phyloP scores from a whole-genome alignment of 2,797 vertebrate species.

The Amniataba percoides region DNA sequence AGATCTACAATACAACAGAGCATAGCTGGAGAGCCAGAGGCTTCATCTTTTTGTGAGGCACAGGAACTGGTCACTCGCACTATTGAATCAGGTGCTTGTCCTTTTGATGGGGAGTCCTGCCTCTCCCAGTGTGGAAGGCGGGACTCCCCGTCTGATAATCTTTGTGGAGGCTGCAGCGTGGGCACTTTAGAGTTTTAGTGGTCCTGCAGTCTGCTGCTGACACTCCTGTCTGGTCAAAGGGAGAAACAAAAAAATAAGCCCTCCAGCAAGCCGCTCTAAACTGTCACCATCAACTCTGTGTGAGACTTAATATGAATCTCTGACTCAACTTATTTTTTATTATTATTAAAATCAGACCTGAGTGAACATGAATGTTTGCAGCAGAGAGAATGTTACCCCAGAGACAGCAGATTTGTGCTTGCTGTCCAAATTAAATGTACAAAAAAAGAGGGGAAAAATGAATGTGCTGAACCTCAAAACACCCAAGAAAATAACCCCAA shows the following conservation, averaged over 20 bases:
- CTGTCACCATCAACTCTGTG: constrained; percentile 26
- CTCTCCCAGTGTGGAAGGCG: constrained; percentile 4
- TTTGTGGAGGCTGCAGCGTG: constrained; percentile 27
- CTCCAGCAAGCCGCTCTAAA: constrained; percentile 13
- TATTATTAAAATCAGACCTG: constrained; percentile 1
- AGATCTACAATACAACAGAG: constrained; percentile 40
- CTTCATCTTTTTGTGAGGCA: constrained; percentile 24
- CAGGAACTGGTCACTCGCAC: constrained; percentile 41
- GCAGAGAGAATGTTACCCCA: neutral
- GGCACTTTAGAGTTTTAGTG: constrained; percentile 25
- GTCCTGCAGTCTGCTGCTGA: constrained; percentile 49
- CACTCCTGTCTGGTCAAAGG: constrained; percentile 37
- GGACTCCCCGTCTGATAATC: constrained; percentile 39
- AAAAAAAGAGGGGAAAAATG: neutral
- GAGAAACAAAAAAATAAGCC: constrained; percentile 25
- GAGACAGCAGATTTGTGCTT: neutral
- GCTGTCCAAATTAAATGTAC: neutral
- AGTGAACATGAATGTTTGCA: constrained; percentile 1
- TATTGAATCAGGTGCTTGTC: constrained; percentile 31
- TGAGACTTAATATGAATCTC: constrained; percentile 16
- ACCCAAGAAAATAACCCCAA: neutral
- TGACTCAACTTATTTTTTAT: constrained; percentile 27
- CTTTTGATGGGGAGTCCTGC: constrained; percentile 34
- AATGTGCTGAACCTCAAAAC: neutral
- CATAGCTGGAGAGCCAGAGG: constrained; percentile 37